phyloP scores from a whole-genome alignment of 1,140 invertebrate genomes.

The Dreissena rostriformis region DNA sequence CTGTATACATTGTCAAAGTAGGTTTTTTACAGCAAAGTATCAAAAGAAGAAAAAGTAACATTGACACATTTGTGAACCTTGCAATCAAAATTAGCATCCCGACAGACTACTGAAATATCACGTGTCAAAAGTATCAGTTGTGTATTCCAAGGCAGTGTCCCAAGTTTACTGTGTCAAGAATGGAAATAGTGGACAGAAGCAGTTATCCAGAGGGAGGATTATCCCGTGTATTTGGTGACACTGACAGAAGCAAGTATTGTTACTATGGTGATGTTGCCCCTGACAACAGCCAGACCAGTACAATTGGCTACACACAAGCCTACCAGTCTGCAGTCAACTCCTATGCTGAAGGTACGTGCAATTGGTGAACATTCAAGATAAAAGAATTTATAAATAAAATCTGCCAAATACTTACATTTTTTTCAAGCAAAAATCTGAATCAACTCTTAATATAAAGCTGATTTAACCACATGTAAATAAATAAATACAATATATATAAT shows the following conservation, averaged over 20 bases:
- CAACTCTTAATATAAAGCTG: no score
- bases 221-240: neutral
- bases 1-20: neutral
- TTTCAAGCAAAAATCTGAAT: no score
- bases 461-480: no score
- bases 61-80: no score
- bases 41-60: no score
- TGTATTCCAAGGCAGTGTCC: slow-evolving; percentile 5
- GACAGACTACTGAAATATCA: neutral
- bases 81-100: neutral
- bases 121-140: neutral
- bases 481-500: no score
- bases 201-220: slow-evolving; percentile 1
- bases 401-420: no score
- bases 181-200: no score
- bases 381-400: no score
- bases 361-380: no score
- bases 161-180: neutral
- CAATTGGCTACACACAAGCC: neutral
- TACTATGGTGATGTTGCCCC: slow-evolving; percentile 21
- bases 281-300: neutral
- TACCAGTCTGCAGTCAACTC: slow-evolving; percentile 18
- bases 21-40: no score
- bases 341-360: slow-evolving; percentile 37
- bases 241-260: neutral